Evolutionary conservation across 2,113 vertebrate species (phyloP).

Genomic region (Passer domesticus): DNA sequence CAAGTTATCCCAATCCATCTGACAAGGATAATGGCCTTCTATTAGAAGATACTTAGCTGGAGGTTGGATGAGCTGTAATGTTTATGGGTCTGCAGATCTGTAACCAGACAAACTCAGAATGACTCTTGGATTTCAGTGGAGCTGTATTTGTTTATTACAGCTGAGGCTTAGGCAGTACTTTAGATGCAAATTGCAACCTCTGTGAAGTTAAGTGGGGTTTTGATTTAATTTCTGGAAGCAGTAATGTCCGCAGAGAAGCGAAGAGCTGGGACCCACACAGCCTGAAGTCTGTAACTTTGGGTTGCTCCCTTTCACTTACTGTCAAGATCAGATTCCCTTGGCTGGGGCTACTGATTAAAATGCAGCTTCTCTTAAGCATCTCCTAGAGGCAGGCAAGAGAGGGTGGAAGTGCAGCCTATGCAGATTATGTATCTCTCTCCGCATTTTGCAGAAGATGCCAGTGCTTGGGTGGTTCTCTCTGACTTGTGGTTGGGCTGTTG

Average conservation of each 20-base stretch:
- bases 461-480: neutral
- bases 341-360: constrained; percentile 2
- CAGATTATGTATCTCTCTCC: neutral
- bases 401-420: neutral
- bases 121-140: constrained; percentile 1
- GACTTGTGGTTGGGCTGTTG: neutral
- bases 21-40: constrained; percentile 18
- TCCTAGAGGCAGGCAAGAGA: neutral
- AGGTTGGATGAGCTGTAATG: constrained; percentile 6
- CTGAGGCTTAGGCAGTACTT: neutral
- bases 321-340: constrained; percentile 10
- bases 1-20: constrained; percentile 28
- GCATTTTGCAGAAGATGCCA: neutral
- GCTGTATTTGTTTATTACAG: constrained; percentile 8
- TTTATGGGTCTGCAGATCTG: neutral
- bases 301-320: neutral
- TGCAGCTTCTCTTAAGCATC: constrained; percentile 6
- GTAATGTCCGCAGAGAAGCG: neutral
- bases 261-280: neutral
- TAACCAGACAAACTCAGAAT: constrained; percentile 8
- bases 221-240: constrained; percentile 33
- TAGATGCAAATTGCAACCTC: constrained; percentile 20
- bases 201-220: constrained; percentile 26
- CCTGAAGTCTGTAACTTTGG: neutral
- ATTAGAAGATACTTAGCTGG: constrained; percentile 11